Evolutionary conservation across 53 echinoderm and acorn worm species (phyloP), one percentile per base, ranked within the genome.

Genomic region (Zoroaster sp.): DNA sequence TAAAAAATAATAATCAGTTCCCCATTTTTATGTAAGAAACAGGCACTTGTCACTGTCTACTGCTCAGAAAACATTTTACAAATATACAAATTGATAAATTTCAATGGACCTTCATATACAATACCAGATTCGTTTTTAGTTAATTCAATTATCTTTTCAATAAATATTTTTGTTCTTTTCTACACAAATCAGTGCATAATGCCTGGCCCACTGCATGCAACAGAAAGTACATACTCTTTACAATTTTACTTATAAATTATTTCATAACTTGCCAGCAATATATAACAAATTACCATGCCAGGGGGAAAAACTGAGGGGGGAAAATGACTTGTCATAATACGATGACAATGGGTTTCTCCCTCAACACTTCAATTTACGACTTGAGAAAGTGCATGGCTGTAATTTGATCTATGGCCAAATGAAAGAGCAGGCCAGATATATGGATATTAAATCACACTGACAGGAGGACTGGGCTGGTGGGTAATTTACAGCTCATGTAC

Each of bases 331-430:
- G 59, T 78, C 78, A 38, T 59, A 49, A 76, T 76, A 51, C 76
- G 38, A 18, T 78, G 38, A 78, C 55, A 55, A 55, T 23, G 38
- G 35, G 38, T 78, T 54, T 53, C 53, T 73, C 78, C 59, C 54
- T 78, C 78, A 55, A 59, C 55, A 59, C 78, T 35, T 78, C 78
- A 78, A 78, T 78, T 78, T 78, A 78, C 52, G 59, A 59, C 78
- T 78, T 15, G 46, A 59, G 40, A 78, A 78, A 78, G 78, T 78
- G 78, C 78, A 78, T 7, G 54, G 63, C 63, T 28, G 78, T 78
- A 78, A 78, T 78, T 78, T 78, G 78, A 78, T 78, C 52, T 78
- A 59, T 59, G 78, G 59, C n/a, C 23, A 59, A 78, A 78, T 78
- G 78, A 78, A 78, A 59, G 59, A 78, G 55, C 78, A 35, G 78